These are phyloP conservation scores for Sarcophaga peregrina DNA, from an alignment of 1,140 invertebrate species.

Conservation along the genomic window DNA sequence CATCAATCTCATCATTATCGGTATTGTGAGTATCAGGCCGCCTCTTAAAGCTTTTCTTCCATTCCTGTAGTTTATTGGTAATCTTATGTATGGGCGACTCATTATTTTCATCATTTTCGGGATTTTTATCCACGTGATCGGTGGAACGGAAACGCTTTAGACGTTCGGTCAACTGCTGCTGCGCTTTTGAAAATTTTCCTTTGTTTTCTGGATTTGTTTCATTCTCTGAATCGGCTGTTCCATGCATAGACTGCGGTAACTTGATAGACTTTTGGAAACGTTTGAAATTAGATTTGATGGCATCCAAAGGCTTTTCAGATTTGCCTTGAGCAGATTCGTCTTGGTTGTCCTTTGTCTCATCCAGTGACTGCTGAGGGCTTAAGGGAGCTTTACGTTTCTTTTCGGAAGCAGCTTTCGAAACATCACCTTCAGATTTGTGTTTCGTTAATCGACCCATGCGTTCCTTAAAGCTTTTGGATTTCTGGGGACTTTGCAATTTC, in stretches of 20 bases:
- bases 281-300: constrained; percentile 50
- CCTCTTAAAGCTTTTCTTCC: constrained; percentile 47
- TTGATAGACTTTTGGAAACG: constrained; percentile 57
- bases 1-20: background rate
- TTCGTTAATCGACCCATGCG: background rate
- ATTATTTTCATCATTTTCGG: constrained; percentile 33
- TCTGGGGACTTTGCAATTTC: background rate
- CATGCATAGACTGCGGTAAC: constrained; percentile 44
- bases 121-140: constrained; percentile 46
- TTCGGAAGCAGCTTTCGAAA: background rate
- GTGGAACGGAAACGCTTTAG: constrained; percentile 39
- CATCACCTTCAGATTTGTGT: constrained; percentile 13
- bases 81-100: constrained; percentile 50
- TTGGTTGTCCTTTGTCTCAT: constrained; percentile 43
- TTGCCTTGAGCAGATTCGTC: constrained; percentile 4
- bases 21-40: constrained; percentile 27
- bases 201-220: background rate
- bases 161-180: constrained; percentile 42
- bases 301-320: constrained; percentile 35
- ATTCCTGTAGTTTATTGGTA: constrained; percentile 42
- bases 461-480: background rate
- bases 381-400: constrained; percentile 37
- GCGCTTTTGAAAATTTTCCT: constrained; percentile 29
- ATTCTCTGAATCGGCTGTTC: constrained; percentile 21
- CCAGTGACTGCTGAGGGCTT: constrained; percentile 42